These are phyloP conservation scores for Magallana gigas DNA, from an alignment of 1,140 invertebrate genomes.

Conservation along the genomic window DNA sequence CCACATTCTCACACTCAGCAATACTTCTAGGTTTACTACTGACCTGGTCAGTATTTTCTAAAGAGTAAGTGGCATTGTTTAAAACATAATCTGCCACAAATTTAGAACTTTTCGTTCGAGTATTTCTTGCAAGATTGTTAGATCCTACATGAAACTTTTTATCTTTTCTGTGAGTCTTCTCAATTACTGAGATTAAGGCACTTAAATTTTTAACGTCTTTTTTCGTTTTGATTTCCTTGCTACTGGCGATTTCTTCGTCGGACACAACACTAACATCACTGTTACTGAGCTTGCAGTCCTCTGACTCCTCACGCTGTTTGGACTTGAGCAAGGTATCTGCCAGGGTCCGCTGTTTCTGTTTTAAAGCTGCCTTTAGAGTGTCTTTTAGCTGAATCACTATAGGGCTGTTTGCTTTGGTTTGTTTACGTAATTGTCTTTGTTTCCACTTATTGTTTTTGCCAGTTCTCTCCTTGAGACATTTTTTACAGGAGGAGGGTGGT, in stretches of 20 bases:
- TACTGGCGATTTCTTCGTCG: constrained; percentile 45
- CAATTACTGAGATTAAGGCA: constrained; percentile 75
- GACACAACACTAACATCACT: constrained; percentile 39
- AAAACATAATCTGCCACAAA: constrained; percentile 67
- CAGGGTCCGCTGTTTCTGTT: constrained; percentile 66
- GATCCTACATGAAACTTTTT: constrained; percentile 55
- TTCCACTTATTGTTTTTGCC: constrained; percentile 63
- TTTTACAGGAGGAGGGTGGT: constrained; percentile 64
- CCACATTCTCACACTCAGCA: constrained; percentile 74
- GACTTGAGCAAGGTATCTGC: constrained; percentile 63
- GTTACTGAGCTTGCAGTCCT: constrained; percentile 38
- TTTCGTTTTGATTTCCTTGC: constrained; percentile 57
- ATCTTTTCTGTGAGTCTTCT: constrained; percentile 75
- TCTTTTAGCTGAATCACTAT: constrained; percentile 76
- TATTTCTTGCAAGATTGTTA: constrained; percentile 63
- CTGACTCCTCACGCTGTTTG: constrained; percentile 43
- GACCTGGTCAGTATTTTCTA: constrained; percentile 54
- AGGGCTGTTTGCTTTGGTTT: constrained; percentile 72
- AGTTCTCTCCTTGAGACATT: constrained; percentile 72
- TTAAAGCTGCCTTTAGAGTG: constrained; percentile 68
- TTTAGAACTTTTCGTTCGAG: constrained; percentile 59
- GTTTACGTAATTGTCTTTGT: constrained; percentile 64
- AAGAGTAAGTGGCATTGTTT: constrained; percentile 67
- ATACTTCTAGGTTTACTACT: constrained; percentile 66
- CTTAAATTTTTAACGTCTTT: constrained; percentile 75